phyloP scores from a whole-genome alignment of 2,888 invertebrate genomes.

The Scaptomyza flava region DNA sequence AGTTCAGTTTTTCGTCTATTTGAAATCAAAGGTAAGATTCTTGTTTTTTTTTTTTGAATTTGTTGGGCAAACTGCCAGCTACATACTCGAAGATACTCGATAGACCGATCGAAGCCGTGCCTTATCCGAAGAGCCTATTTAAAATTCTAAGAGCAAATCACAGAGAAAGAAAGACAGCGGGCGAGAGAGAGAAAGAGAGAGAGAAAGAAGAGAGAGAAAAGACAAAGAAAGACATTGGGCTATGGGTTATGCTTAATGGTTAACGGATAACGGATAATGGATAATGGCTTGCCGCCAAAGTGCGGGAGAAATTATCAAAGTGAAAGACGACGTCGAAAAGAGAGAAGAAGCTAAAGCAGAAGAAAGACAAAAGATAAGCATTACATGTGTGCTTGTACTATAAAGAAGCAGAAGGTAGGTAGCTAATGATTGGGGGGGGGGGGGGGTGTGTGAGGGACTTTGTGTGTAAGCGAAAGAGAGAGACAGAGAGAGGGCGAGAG shows the following conservation, averaged over 20 bases:
- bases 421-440: no score
- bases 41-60: slow-evolving; percentile 25
- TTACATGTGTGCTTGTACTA: slow-evolving; percentile 30
- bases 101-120: slow-evolving; percentile 32
- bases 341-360: slow-evolving; percentile 5
- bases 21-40: neutral
- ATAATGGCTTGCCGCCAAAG: slow-evolving; percentile 67
- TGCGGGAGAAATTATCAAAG: slow-evolving; percentile 78
- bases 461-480: slow-evolving; percentile 20
- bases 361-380: slow-evolving; percentile 49
- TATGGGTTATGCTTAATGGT: slow-evolving; percentile 38
- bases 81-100: slow-evolving; percentile 25
- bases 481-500: slow-evolving; percentile 10
- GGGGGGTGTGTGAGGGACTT: slow-evolving; percentile 22
- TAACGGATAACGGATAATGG: slow-evolving; percentile 35
- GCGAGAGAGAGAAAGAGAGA: neutral
- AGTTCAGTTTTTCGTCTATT: no score
- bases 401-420: slow-evolving; percentile 18
- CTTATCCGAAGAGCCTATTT: slow-evolving; percentile 59
- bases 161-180: slow-evolving; percentile 16
- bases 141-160: slow-evolving; percentile 74
- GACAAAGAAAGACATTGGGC: slow-evolving; percentile 26
- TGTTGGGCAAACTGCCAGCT: slow-evolving; percentile 57
- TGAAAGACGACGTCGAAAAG: slow-evolving; percentile 61
- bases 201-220: neutral